Evolutionary conservation across 1,140 invertebrate genomes (phyloP), one percentile per base, ranked within the genome.

Genomic region (Eupristina koningsbergeri): DNA sequence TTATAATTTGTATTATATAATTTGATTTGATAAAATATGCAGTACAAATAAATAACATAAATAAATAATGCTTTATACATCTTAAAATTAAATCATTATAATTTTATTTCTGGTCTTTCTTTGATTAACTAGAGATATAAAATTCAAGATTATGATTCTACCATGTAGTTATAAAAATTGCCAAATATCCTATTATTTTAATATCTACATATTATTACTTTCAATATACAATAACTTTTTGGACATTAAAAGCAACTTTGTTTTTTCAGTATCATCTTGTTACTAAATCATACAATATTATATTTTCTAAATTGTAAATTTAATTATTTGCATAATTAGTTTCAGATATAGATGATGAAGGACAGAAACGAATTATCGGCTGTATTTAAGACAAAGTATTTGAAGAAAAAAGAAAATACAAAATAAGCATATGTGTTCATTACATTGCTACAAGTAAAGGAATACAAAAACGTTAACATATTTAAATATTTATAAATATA

Each of bases 321-420:
- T 29, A 71, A 41, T 69, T 17, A 58, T 7, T 13, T 45, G 22
- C n/a, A 36, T 61, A 41, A 45, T 73, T 63, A 84, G 82, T 84
- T 84, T 84, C 76, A 84, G 83, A 80, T 64, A 29, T 19, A 19
- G 77, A 80, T n/a, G 36, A 26, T 11, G 61, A 9, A 75, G 87
- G 87, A 67, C 87, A 88, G 73, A 87, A 84, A 41, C 84, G 84
- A 86, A 19, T 89, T 58, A 89, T 89, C 79, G 87, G 89, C 74
- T 89, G 89, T 84, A 88, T 89, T 86, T 89, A 73, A 71, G 50
- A 71, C 22, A 26, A 50, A n/a, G 5, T 41, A 78, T 47, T 82
- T n/a, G 39, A 36, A 77, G 58, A 26, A 47, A n/a, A 77, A 36
- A 41, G 45, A 39, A 71, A 41, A 26, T 13, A 3, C 26, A 58